Conservation (phyloP, 2,888 invertebrate genomes). For the Melolontha melolontha region DNA sequence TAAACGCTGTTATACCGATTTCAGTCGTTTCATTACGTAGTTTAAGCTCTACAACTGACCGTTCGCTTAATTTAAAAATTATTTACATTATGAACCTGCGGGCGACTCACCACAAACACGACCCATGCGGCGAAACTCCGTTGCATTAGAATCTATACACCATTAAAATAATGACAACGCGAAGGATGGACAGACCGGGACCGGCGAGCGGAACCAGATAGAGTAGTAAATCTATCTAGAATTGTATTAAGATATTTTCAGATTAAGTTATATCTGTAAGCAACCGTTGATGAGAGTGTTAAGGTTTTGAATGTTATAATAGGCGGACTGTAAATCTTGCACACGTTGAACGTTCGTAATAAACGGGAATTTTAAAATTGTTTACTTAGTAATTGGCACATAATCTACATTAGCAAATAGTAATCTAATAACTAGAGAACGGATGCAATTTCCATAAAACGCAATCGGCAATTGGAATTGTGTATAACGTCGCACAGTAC, state of each 20-base stretch:
- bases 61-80: constrained; percentile 35
- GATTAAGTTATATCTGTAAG: constrained; percentile 24
- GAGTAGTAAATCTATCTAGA: constrained; percentile 16
- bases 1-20: constrained; percentile 20
- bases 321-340: not conserved
- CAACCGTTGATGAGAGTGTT: not conserved
- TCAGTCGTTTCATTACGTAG: constrained; percentile 24
- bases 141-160: constrained; percentile 19
- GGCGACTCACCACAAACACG: constrained; percentile 30
- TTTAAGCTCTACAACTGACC: constrained; percentile 12
- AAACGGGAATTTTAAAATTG: no score
- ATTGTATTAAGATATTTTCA: constrained; percentile 33
- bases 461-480: no score
- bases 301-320: not conserved
- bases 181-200: not conserved
- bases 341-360: not conserved
- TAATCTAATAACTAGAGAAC: no score
- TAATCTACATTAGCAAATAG: no score
- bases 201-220: not conserved
- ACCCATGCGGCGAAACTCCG: constrained; percentile 28
- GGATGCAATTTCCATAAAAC: no score
- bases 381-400: no score
- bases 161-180: constrained; percentile 28
- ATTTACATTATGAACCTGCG: constrained; percentile 32
- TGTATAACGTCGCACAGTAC: no score